phyloP scores from a whole-genome alignment of 1,140 invertebrate species.

The Polyergus mexicanus region DNA sequence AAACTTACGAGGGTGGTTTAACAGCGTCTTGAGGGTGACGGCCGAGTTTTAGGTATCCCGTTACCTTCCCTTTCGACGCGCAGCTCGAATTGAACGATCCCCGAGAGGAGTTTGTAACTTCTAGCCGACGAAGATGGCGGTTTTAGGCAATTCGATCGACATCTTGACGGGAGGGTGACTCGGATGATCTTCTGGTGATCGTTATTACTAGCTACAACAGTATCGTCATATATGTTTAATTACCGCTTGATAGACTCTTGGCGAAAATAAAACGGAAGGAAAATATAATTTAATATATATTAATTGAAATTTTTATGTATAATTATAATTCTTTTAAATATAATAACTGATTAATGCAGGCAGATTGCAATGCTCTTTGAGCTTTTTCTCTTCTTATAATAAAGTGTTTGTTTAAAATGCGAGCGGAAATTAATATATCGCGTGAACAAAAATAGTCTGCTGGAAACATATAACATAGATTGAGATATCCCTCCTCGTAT shows the following conservation, averaged over 20 bases:
- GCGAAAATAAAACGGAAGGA: no score
- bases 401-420: background rate
- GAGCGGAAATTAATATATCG: slow-evolving; percentile 24
- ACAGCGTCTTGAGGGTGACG: slow-evolving; percentile 41
- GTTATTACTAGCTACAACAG: slow-evolving; percentile 32
- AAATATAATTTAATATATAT: slow-evolving; percentile 1
- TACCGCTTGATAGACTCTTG: background rate
- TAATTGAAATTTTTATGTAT: slow-evolving; percentile 10
- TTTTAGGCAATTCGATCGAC: slow-evolving; percentile 47
- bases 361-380: background rate
- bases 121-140: slow-evolving; percentile 21
- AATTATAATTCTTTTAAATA: background rate
- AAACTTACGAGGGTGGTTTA: slow-evolving; percentile 67
- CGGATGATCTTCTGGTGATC: background rate
- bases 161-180: slow-evolving; percentile 39
- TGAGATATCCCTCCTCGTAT: slow-evolving; percentile 32
- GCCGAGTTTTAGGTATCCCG: slow-evolving; percentile 67
- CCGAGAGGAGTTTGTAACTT: slow-evolving; percentile 51
- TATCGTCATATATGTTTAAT: slow-evolving; percentile 4
- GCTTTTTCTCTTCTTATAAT: background rate
- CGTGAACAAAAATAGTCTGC: slow-evolving; percentile 9
- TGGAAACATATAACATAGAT: background rate
- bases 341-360: background rate
- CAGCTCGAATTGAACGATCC: slow-evolving; percentile 68
- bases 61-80: slow-evolving; percentile 51